phyloP scores from a whole-genome alignment of 2,888 invertebrate species.

The Xestia ashworthii region DNA sequence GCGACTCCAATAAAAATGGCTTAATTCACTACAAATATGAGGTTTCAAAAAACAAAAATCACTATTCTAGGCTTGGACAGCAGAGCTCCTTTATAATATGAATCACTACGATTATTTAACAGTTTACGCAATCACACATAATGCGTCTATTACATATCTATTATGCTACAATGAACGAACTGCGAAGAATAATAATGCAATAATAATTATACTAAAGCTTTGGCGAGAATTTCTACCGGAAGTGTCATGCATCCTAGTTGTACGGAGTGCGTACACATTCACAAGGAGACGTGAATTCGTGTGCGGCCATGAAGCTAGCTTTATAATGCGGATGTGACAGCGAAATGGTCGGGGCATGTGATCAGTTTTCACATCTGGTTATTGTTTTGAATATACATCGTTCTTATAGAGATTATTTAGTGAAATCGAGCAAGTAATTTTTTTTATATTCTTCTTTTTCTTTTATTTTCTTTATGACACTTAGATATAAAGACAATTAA shows the following conservation, averaged over 20 bases:
- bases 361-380: constrained; percentile 33
- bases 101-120: constrained; percentile 53
- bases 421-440: not conserved
- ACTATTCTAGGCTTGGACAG: not conserved
- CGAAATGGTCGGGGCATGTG: constrained; percentile 36
- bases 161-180: constrained; percentile 31
- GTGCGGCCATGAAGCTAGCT: constrained; percentile 70
- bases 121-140: constrained; percentile 59
- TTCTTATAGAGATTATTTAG: not conserved
- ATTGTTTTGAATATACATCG: not conserved
- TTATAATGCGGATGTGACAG: constrained; percentile 59
- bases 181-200: constrained; percentile 45
- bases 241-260: constrained; percentile 68
- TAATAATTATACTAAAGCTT: constrained; percentile 48
- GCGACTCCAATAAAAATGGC: not conserved
- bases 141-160: constrained; percentile 46
- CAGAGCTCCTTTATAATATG: constrained; percentile 4
- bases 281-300: constrained; percentile 70
- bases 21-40: not conserved
- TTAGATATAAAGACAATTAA: no score
- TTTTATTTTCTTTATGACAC: no score
- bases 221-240: constrained; percentile 79
- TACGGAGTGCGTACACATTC: constrained; percentile 64
- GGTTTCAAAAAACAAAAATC: not conserved
- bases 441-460: not conserved